Evolutionary conservation across 2,797 vertebrate species (phyloP).

Genomic region (Melopsittacus undulatus): DNA sequence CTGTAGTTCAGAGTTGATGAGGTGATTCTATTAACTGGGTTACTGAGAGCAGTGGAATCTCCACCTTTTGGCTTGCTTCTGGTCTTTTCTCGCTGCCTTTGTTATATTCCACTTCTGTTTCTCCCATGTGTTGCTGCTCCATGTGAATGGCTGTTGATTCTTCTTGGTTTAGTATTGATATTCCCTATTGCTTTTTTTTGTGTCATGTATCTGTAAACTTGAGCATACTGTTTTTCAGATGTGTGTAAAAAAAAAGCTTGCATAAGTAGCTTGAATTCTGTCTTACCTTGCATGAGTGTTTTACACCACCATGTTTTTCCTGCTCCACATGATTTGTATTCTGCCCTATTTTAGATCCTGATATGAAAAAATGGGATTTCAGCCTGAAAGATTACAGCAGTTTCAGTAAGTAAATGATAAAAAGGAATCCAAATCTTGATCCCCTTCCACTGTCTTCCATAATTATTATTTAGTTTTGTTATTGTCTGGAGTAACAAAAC

Average conservation of each 20-base stretch:
- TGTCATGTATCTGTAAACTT: not conserved
- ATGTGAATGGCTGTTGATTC: not conserved
- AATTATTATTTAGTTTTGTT: not conserved
- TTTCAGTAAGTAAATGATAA: conserved; percentile 83
- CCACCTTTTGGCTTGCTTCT: not conserved
- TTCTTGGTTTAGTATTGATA: not conserved
- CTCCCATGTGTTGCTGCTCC: not conserved
- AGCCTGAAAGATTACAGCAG: conserved; percentile 83
- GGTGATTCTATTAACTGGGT: not conserved
- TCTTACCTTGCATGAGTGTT: not conserved
- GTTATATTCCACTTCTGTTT: not conserved
- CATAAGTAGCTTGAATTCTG: not conserved
- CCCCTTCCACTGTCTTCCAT: not conserved
- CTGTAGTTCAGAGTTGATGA: not conserved
- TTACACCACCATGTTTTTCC: not conserved
- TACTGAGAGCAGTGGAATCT: not conserved
- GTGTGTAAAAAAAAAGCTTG: not conserved
- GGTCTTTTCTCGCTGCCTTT: not conserved
- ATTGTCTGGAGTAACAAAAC: not conserved
- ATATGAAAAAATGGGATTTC: conserved; percentile 92
- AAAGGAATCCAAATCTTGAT: not conserved
- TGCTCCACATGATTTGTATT: conserved; percentile 13
- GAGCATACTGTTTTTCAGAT: not conserved
- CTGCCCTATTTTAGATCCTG: conserved; percentile 82
- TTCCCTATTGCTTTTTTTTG: not conserved